Evolutionary conservation across 2,113 vertebrate genomes (phyloP).

Genomic region (Eolophus roseicapilla): DNA sequence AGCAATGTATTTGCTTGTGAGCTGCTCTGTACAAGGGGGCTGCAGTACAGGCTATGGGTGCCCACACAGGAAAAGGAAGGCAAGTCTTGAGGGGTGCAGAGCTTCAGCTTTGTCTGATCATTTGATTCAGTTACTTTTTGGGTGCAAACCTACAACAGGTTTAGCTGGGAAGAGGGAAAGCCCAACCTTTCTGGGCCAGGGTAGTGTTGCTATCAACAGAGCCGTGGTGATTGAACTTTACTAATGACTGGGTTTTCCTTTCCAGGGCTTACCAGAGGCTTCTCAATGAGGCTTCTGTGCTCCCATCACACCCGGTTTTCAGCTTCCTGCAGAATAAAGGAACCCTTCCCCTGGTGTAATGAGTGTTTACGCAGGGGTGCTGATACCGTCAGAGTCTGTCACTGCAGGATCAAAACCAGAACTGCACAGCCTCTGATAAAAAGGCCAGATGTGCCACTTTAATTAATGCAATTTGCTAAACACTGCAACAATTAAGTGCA

Average conservation of each 20-base stretch:
- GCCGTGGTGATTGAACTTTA: background rate
- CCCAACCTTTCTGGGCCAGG: background rate
- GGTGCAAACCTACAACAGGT: accelerated
- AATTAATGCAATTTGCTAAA: constrained; percentile 64
- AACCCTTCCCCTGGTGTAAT: background rate
- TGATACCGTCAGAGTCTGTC: constrained; percentile 32
- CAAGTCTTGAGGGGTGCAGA: background rate
- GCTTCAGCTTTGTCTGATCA: background rate
- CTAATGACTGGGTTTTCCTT: background rate
- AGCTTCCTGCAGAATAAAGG: background rate
- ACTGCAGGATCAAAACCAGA: constrained; percentile 52
- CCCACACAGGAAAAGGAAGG: accelerated
- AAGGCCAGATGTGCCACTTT: constrained; percentile 53
- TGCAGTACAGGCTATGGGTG: background rate
- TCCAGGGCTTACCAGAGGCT: background rate
- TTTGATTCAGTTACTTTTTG: background rate
- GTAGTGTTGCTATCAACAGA: background rate
- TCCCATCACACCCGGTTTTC: accelerated
- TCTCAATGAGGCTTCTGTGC: background rate
- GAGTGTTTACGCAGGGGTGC: background rate
- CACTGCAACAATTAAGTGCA: constrained; percentile 35
- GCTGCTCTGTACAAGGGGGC: background rate
- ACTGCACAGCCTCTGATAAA: constrained; percentile 41
- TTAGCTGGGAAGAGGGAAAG: background rate
- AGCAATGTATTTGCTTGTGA: background rate